Percentiles rank a stretch among this genome's conserved stretches.
These are phyloP conservation scores for Drosophila demipolita DNA, from an alignment of 2,888 invertebrate species.

Conservation along the genomic window DNA sequence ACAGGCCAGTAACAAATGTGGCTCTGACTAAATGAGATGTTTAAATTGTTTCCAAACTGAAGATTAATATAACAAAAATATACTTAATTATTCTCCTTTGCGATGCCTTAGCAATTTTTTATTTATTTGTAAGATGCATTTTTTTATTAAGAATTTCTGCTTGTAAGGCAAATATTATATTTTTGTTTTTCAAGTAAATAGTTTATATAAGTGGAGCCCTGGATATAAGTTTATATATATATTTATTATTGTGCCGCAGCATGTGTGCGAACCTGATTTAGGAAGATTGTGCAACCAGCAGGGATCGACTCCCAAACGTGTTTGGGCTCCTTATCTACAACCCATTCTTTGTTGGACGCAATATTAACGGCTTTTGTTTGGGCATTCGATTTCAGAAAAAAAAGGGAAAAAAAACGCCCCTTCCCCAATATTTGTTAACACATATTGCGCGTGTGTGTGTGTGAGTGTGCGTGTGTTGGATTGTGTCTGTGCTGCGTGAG, in stretches of 20 bases:
- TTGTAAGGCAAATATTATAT: no score
- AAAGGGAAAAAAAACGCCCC: neutral
- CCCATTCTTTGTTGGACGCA: constrained; percentile 4
- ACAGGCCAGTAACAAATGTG: neutral
- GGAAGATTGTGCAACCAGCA: neutral
- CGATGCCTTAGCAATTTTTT: no score
- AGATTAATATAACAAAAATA: no score
- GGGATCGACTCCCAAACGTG: constrained; percentile 3
- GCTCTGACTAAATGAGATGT: neutral
- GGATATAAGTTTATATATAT: neutral
- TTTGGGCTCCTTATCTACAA: neutral
- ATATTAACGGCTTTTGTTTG: constrained; percentile 20
- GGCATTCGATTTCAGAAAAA: constrained; percentile 6
- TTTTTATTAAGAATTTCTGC: no score
- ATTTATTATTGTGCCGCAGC: neutral
- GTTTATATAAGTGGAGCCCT: neutral
- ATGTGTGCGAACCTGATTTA: neutral
- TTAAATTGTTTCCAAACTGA: no score
- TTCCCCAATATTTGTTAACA: neutral
- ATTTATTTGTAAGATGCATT: no score
- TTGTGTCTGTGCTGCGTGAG: constrained; percentile 30
- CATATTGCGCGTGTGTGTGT: neutral
- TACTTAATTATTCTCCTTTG: no score
- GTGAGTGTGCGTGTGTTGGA: neutral
- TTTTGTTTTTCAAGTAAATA: no score